phyloP scores from a whole-genome alignment of 2,113 vertebrate genomes.

The Marcusenius ussheri region DNA sequence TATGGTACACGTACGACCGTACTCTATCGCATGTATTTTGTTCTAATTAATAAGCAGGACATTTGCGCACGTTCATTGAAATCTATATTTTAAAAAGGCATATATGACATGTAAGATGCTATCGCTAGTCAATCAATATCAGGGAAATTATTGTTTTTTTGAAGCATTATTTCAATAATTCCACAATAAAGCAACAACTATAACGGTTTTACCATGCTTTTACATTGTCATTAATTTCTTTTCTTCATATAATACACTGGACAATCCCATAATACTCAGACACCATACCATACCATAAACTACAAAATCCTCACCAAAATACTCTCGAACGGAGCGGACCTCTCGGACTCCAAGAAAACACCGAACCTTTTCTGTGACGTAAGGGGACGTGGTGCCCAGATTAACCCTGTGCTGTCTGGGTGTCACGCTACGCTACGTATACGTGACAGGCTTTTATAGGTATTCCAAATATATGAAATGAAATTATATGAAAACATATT shows the following conservation, averaged over 20 bases:
- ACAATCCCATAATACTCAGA: background rate
- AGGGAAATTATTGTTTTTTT: background rate
- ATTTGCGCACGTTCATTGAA: background rate
- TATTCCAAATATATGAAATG: background rate
- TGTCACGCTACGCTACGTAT: background rate
- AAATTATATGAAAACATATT: background rate
- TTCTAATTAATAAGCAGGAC: background rate
- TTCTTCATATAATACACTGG: background rate
- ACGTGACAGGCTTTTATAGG: background rate
- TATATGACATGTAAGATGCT: background rate
- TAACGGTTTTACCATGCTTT: background rate
- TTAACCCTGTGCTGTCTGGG: background rate
- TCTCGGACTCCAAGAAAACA: background rate
- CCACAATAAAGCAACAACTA: background rate
- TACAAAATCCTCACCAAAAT: background rate
- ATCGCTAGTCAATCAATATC: background rate
- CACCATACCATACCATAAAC: background rate
- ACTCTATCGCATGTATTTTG: background rate
- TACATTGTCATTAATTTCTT: background rate
- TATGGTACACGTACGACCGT: background rate
- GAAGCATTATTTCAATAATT: background rate
- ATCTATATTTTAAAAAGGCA: background rate
- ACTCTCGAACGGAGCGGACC: background rate
- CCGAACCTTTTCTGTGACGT: background rate
- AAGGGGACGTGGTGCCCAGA: background rate